Conservation (phyloP, 2,113 vertebrate species). For the Nothobranchius furzeri region DNA sequence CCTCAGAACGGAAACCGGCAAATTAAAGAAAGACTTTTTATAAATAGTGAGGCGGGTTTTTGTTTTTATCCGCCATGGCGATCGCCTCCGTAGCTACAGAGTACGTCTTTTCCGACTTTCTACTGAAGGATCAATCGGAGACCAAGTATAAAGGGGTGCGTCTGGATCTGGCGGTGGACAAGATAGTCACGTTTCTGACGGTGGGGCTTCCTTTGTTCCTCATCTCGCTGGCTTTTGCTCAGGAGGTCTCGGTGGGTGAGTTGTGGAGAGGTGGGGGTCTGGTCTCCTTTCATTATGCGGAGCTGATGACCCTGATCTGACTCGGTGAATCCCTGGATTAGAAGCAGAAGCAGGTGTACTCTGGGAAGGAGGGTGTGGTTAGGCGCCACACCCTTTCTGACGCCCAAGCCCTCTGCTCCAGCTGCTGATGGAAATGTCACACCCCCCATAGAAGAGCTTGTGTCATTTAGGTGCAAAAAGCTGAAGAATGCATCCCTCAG, state of each 20-base stretch:
- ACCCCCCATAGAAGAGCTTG: too few species aligned
- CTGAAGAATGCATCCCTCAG: too few species aligned
- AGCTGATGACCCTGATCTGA: not conserved
- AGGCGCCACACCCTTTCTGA: conserved; percentile 23
- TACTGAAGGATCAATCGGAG: conserved; percentile 89
- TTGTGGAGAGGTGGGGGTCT: conserved; percentile 2
- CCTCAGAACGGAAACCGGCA: not conserved
- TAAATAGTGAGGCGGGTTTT: conserved; percentile 28
- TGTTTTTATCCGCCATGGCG: conserved; percentile 81
- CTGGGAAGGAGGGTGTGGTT: conserved; percentile 38
- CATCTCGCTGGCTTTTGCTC: conserved; percentile 95
- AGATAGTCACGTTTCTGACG: conserved; percentile 89
- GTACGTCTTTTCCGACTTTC: conserved; percentile 94
- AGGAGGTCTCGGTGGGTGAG: conserved; percentile 94
- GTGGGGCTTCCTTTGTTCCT: conserved; percentile 94
- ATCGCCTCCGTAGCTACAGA: conserved; percentile 94
- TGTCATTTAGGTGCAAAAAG: too few species aligned
- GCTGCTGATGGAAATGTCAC: not conserved
- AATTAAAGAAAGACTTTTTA: conserved; percentile 6
- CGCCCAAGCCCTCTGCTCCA: not conserved
- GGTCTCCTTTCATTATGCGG: too few species aligned
- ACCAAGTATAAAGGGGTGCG: conserved; percentile 89
- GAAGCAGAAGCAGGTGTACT: not conserved
- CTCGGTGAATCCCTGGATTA: not conserved
- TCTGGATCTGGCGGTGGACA: conserved; percentile 90